These are phyloP conservation scores for Gavia stellata DNA, from an alignment of 2,113 vertebrate species.

Conservation along the genomic window DNA sequence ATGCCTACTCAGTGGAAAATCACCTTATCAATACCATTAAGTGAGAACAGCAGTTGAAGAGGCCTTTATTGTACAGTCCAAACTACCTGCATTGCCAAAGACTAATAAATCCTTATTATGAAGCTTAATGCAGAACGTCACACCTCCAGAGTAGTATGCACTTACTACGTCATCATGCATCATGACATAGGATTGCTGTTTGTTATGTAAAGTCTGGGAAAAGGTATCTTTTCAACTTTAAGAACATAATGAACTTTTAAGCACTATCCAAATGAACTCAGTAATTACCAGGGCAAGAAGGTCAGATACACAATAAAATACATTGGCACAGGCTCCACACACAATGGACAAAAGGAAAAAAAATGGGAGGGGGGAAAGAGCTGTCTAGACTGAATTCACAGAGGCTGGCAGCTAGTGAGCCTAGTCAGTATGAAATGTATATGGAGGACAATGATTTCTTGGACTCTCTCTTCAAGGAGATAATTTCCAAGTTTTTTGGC, in stretches of 20 bases:
- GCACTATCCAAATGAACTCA: not conserved
- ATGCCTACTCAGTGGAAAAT: conserved; percentile 52
- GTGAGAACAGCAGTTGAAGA: not conserved
- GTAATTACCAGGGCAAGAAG: not conserved
- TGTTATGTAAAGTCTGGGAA: not conserved
- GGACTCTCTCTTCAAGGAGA: not conserved
- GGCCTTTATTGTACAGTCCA: not conserved
- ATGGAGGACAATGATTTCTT: not conserved
- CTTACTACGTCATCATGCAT: not conserved
- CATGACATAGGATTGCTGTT: not conserved
- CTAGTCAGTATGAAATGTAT: not conserved
- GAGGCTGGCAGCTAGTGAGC: not conserved
- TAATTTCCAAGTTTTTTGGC: not conserved
- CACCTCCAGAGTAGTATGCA: not conserved
- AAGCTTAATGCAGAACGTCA: not conserved
- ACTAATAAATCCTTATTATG: not conserved
- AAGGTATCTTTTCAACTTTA: not conserved
- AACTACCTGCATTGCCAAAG: not conserved
- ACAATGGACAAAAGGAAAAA: not conserved
- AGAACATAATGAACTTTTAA: not conserved
- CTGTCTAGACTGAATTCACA: not conserved
- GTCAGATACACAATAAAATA: not conserved
- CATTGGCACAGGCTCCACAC: not conserved
- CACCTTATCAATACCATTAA: conserved; percentile 39
- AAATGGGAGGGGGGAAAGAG: not conserved